Evolutionary conservation across 2,888 invertebrate species (phyloP), one percentile per base, ranked within the genome.

Genomic region (Xestia sexstrigata): DNA sequence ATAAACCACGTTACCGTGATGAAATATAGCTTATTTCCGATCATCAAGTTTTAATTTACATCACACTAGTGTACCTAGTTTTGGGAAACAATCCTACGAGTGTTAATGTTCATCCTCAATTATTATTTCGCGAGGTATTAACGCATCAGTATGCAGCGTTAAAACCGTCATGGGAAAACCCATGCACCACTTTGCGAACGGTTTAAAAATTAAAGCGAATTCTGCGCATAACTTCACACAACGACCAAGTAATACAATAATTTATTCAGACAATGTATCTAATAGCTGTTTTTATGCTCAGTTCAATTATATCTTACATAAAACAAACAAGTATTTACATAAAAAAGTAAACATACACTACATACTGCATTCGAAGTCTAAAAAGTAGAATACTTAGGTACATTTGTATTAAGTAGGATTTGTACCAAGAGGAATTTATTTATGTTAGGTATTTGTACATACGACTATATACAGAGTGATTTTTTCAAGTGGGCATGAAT

Each of bases 291-390:
- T 65, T 82, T 66, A 60, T 82, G 5, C n/a, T 20, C 26, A 62
- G 7, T 62, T 69, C 55, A 71, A 85, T 82, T 69, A 82, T 55
- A 65, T 69, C 63, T 71, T 83, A 86, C 83, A 74, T 86, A 83
- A 83, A 78, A 71, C 52, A 78, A 86, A 83, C 83, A 74, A 73
- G 73, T 78, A 83, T 82, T 83, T 65, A 67, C 73, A 70, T 70
- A 78, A 86, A 82, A 81, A 76, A 67, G 26, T 76, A 60, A 79
- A 79, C 52, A 72, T n/a, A 72, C 60, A 66, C 55, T 70, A 67
- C 66, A 30, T 15, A 79, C 42, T 30, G 45, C 39, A 35, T 42
- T 73, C 45, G n/a, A 26, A 52, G 55, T 49, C 42, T 62, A 84
- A 80, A 80, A 81, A 79, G 80, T 81, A 55, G 69, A 69, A 68